These are phyloP conservation scores for Spongilla lacustris DNA, from an alignment of 37 sponge, comb jelly and placozoan genomes.

Conservation along the genomic window DNA sequence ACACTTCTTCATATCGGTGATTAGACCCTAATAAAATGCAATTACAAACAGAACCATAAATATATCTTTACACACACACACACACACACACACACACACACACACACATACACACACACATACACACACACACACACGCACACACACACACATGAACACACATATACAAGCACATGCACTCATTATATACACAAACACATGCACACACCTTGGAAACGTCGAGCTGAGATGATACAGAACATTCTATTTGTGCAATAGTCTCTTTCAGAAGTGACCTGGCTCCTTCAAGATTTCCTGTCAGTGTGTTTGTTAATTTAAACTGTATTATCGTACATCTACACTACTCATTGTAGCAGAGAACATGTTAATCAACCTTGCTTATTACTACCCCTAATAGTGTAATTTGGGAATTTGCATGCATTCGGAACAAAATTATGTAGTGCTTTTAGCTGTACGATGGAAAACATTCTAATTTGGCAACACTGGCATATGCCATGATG, in stretches of 20 bases:
- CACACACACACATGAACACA: background rate
- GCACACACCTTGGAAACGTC: conserved; percentile 18
- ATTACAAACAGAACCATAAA: background rate
- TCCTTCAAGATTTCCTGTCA: conserved; percentile 33
- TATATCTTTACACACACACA: conserved; percentile 3
- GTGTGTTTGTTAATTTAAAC: background rate
- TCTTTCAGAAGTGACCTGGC: conserved; percentile 26
- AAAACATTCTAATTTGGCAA: too few relatives aligned
- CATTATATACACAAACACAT: background rate
- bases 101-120: conserved; percentile 18
- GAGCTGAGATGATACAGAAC: conserved; percentile 14
- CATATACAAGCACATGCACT: background rate
- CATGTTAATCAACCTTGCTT: too few relatives aligned
- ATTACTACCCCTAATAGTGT: too few relatives aligned
- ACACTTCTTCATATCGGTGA: background rate
- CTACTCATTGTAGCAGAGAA: too few relatives aligned
- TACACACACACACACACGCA: conserved; percentile 11
- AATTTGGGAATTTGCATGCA: too few relatives aligned
- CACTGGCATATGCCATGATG: too few relatives aligned
- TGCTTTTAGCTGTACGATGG: too few relatives aligned
- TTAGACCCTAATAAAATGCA: background rate
- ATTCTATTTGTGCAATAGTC: conserved; percentile 5
- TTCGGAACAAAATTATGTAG: too few relatives aligned
- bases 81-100: conserved; percentile 27
- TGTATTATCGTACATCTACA: too few relatives aligned